Evolutionary conservation across 1,140 invertebrate genomes (phyloP), one percentile per base, ranked within the genome.

Genomic region (Trigoniulus corallinus): DNA sequence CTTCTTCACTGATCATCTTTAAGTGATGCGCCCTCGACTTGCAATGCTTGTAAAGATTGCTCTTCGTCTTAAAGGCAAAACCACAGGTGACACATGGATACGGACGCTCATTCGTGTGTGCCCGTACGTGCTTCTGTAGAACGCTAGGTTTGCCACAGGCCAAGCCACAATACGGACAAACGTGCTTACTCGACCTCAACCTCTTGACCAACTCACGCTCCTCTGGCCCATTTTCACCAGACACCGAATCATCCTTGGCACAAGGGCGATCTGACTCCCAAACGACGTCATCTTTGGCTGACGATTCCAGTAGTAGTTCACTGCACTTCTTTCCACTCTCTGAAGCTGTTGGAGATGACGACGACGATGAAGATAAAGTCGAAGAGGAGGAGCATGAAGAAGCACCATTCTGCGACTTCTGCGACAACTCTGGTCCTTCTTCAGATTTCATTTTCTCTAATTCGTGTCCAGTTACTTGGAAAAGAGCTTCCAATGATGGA

Each of bases 141-240:
- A 92, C 87, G 60, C 86, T 91, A n/a, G 88, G 88, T 66, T 94
- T 94, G 56, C 86, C 81, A 72, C 87, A 93, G 39, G 77, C 78
- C 59, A 87, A 67, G 61, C 82, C 83, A 68, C 88, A 94, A 65
- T 87, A 91, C 1, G 79, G 77, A 62, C 88, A 94, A 50, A 84
- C 74, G 66, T 92, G 81, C 57, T 61, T 72, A 63, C 56, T 68
- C 56, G 59, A 71, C 61, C 54, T 45, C 43, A 23, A 24, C 47
- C 26, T 27, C 24, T 27, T 61, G 54, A 40, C 15, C 24, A 22
- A 39, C 46, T 56, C 29, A 15, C 44, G 3, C 10, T 22, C 27
- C n/a, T 10, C 3, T 21, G 10, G 4, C 10, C 3, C 3, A n/a
- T 15, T 46, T 39, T 46, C 18, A 4, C 23, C n/a, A n/a, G n/a